Base-by-base conservation (phyloP, 2,888 invertebrate genomes). In the Melanchra persicariae region DNA sequence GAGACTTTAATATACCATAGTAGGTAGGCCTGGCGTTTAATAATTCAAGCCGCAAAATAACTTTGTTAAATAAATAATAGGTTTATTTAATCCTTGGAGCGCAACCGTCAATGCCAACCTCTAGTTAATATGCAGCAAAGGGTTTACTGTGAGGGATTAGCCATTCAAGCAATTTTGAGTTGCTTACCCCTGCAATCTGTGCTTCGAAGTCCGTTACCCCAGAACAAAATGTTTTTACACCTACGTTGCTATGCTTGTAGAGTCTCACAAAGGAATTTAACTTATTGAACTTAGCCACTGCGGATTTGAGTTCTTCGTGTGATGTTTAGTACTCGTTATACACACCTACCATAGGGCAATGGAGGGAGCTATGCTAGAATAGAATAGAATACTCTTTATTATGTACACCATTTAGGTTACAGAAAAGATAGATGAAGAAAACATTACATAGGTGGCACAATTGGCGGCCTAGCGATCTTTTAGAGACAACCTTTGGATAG, bases 121-220 rank as follows among this genome's bases (percentile, higher is more conserved):
- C 54, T 57, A 75, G 70, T 74, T 85, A 72, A 85, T 74, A 83
- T 85, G 77, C 84, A 85, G 70, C 73, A 58, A 79, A 73, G 81
- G 81, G 63, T 71, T 71, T 54, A 22, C 67, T 70, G 72, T 70
- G 74, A 85, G 58, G 64, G 77, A 85, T 85, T 85, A 80, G 58
- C 63, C 58, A 76, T 76, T 80, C 65, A 67, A 70, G 76, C 70
- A 76, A 85, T 83, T 83, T 71, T 64, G 74, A 78, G 82, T 84
- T 76, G 76, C 79, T 86, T 87, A 78, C 74, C 74, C 82, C 79
- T 70, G 71, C 74, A 81, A 84, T 84, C 68, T 73, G 61, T 51
- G 79, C 64, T 73, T 55, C 76, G 75, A 71, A 81, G 74, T 74
- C 58, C 59, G 62, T 83, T 81, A 83, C 76, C 75, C 83, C 84